Base-by-base conservation (phyloP, 2,797 vertebrate species). In the Semaprochilodus insignis region DNA sequence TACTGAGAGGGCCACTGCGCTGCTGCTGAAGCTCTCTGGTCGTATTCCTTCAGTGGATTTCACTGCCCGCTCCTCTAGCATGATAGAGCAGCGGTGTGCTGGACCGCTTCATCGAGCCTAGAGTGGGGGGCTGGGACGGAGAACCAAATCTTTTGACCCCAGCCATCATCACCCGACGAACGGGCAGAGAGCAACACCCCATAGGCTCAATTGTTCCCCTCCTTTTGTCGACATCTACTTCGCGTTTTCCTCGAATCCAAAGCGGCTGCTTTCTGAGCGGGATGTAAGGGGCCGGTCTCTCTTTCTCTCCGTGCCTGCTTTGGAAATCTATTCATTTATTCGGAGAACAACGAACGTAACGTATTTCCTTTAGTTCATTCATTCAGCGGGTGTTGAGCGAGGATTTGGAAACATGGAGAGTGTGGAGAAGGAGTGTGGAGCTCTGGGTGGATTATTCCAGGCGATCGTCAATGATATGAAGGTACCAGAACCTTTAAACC, bases 401-500 rank as follows among this genome's bases (percentile, higher is more conserved):
- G 83, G 85, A 83, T 84, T 84, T 82, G 89, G 90, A 90, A 96
- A 92, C 92, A 97, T 97, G 97, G 97, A 98, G 95, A 96, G 96
- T 11, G 97, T 96, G 88, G 97, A 98, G 91, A 97, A 96, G 92
- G 97, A 99, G 95, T 99, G 97, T 85, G 97, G 97, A 78, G 97
- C 97, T 89, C 95, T 99, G 80, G 97, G 97, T 87, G 97, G 97
- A 93, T 96, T 99, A 90, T 99, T 99, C 94, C 97, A 99, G 93
- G 95, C 97, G 89, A 97, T 99, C 93, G 96, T 99, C 88, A 98
- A 97, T 93, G 97, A 99, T 90, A 98, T 99, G 97, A 99, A 99
- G 97, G 97, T 99, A 97, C 89, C 74, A 48, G 23, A 10, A 1
- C 19, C 48, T 84, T 57, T 51, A 48, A 71, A 85, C 85, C 19